These are phyloP conservation scores for Albula goreensis DNA, from an alignment of 2,113 vertebrate genomes.

Conservation along the genomic window DNA sequence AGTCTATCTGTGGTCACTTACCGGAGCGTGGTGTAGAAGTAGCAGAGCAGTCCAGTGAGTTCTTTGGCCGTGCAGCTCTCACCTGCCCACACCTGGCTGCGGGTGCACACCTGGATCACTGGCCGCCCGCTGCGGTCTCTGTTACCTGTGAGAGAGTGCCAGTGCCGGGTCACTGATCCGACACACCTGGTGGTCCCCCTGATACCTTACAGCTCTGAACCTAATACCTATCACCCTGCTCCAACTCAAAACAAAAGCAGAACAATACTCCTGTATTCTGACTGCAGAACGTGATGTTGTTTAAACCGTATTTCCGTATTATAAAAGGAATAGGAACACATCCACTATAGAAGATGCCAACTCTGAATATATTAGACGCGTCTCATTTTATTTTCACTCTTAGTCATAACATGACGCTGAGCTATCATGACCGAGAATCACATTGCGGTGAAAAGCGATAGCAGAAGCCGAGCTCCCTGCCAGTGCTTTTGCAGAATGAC, in stretches of 20 bases:
- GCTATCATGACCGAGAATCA: background rate
- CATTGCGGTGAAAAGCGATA: background rate
- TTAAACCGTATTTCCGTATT: background rate
- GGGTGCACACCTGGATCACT: conserved; percentile 73
- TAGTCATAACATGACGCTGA: background rate
- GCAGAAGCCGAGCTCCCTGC: background rate
- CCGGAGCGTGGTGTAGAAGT: conserved; percentile 74
- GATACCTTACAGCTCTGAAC: background rate
- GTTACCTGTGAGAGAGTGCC: conserved; percentile 65
- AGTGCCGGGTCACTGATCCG: background rate
- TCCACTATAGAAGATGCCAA: background rate
- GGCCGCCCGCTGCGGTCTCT: conserved; percentile 72
- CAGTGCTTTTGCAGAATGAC: background rate
- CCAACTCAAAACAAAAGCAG: background rate
- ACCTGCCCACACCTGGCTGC: conserved; percentile 66
- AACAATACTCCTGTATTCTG: background rate
- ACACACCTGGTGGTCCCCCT: background rate
- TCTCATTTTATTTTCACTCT: background rate
- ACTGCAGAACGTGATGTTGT: background rate
- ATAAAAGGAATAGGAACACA: background rate
- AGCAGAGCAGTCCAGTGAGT: conserved; percentile 70
- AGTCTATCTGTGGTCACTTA: conserved; percentile 40
- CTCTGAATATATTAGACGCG: background rate
- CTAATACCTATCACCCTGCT: background rate
- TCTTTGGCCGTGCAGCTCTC: conserved; percentile 59